These are phyloP conservation scores for Pelosia muscerda DNA, from an alignment of 2,888 invertebrate genomes.

Conservation along the genomic window DNA sequence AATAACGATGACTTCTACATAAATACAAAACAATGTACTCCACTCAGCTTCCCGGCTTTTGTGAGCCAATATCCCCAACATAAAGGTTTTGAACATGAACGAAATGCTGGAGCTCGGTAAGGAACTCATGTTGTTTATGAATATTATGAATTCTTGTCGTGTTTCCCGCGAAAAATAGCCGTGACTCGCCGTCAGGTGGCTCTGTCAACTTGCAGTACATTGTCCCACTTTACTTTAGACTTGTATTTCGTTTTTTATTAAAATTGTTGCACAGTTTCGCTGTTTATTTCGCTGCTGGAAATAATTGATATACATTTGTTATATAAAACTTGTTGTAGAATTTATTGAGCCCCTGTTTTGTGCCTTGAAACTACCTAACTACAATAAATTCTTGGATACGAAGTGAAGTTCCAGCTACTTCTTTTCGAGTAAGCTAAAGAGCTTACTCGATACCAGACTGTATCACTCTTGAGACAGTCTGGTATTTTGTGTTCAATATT, in stretches of 20 bases:
- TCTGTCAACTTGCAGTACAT: conserved; percentile 19
- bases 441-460: too few relatives aligned
- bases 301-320: background rate
- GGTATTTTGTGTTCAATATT: background rate
- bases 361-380: background rate
- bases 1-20: background rate
- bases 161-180: conserved; percentile 56
- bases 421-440: background rate
- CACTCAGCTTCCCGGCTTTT: background rate
- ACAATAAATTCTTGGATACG: background rate
- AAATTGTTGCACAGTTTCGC: conserved; percentile 23
- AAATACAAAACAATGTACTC: background rate
- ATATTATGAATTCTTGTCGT: conserved; percentile 68
- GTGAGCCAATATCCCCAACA: conserved; percentile 16
- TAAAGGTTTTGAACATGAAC: conserved; percentile 25
- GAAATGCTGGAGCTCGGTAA: conserved; percentile 30
- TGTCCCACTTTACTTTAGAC: conserved; percentile 15
- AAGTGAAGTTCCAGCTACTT: background rate
- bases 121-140: conserved; percentile 70
- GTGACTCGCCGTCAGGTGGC: conserved; percentile 36
- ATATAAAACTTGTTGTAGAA: background rate
- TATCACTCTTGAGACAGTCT: too few relatives aligned
- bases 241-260: conserved; percentile 28
- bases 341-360: background rate
- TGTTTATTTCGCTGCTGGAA: background rate